phyloP scores from a whole-genome alignment of 2,113 vertebrate species.

The Periophthalmus modestus region DNA sequence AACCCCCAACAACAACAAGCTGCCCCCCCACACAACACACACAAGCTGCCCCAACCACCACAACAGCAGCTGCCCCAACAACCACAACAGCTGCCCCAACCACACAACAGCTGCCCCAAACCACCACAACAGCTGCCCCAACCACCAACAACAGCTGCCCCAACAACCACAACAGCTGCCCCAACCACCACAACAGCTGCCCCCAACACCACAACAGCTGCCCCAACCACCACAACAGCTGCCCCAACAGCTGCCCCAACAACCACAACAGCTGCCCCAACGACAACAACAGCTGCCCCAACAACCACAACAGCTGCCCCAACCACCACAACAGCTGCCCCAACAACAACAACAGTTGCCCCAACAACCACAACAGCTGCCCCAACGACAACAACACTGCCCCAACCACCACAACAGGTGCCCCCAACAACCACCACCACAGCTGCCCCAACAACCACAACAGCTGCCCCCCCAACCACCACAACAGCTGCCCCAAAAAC shows the following conservation, averaged over 20 bases:
- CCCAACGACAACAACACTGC: neutral
- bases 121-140: neutral
- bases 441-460: neutral
- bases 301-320: neutral
- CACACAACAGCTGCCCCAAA: no score
- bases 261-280: neutral
- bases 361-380: neutral
- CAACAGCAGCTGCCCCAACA: neutral
- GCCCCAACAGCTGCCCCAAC: neutral
- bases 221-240: no score
- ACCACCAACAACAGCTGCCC: neutral
- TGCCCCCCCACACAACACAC: neutral
- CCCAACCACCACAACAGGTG: neutral
- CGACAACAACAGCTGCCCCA: neutral
- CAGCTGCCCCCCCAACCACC: neutral
- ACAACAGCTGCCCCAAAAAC: neutral
- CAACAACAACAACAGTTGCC: neutral
- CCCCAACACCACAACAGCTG: no score
- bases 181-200: neutral
- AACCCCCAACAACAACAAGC: neutral
- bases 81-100: neutral
- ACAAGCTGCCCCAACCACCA: neutral
- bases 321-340: neutral
- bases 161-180: neutral
- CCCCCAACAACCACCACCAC: neutral